phyloP scores from a whole-genome alignment of 2,888 invertebrate genomes.

The Pollenia griseotomentosa region DNA sequence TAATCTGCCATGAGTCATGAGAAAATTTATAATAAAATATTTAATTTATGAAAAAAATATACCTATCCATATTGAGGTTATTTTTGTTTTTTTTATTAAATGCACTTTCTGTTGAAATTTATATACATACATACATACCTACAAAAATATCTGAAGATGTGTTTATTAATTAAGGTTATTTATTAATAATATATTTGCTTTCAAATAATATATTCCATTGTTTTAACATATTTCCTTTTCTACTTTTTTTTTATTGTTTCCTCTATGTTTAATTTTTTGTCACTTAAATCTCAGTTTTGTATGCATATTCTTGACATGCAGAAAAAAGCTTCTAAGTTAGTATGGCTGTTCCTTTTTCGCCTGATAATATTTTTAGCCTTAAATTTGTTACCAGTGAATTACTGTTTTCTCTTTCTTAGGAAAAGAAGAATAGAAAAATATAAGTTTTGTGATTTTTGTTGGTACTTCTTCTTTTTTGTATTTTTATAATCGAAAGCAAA shows the following conservation, averaged over 20 bases:
- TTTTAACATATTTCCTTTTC: conserved; percentile 8
- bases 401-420: conserved; percentile 68
- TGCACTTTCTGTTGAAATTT: neutral
- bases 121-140: too few species aligned
- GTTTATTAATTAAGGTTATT: conserved; percentile 16
- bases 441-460: conserved; percentile 70
- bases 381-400: neutral
- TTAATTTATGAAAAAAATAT: neutral
- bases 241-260: conserved; percentile 20
- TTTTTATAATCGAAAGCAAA: conserved; percentile 80
- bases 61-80: neutral
- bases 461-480: conserved; percentile 66
- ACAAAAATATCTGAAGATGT: neutral
- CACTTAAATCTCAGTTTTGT: conserved; percentile 42
- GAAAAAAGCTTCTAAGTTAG: conserved; percentile 38
- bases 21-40: conserved; percentile 1
- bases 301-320: conserved; percentile 27
- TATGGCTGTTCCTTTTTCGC: conserved; percentile 74
- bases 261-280: conserved; percentile 13
- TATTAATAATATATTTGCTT: conserved; percentile 3
- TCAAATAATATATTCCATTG: neutral
- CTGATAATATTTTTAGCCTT: conserved; percentile 10
- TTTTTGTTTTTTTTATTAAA: neutral
- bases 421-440: conserved; percentile 53
- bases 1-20: conserved; percentile 39